Percentiles rank a stretch among this genome's conserved stretches.
Evolutionary conservation across 2,113 vertebrate species (phyloP).

Genomic region (Sylvietta virens): DNA sequence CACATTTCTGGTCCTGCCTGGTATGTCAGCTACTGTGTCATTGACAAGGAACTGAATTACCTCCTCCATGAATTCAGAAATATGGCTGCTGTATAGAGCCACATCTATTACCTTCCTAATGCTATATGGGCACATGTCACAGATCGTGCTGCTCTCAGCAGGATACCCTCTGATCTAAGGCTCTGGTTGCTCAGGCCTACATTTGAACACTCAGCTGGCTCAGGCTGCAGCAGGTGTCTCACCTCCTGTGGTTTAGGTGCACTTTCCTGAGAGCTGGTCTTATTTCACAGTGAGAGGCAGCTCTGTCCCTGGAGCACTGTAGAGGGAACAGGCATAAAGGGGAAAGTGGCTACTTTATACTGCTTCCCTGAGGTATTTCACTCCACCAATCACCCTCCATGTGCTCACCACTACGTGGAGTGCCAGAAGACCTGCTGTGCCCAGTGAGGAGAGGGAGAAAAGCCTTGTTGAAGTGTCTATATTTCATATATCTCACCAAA

Average conservation of each 20-base stretch:
- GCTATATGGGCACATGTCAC: fast-evolving
- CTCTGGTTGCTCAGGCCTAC: background rate
- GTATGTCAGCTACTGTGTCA: background rate
- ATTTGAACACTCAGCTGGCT: background rate
- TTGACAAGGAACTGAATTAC: background rate
- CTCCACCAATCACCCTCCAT: background rate
- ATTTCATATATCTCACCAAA: background rate
- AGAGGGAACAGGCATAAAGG: background rate
- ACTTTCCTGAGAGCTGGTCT: background rate
- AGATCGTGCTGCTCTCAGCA: background rate
- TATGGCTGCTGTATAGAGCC: background rate
- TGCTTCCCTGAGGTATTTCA: background rate
- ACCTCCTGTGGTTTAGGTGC: background rate
- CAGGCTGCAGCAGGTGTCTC: background rate
- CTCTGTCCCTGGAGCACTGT: background rate
- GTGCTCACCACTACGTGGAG: background rate
- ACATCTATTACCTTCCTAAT: background rate
- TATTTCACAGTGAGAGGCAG: background rate
- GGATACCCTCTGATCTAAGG: background rate
- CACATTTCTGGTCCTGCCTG: background rate
- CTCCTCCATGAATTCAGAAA: background rate
- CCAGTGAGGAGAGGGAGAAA: background rate
- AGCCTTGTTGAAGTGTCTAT: background rate
- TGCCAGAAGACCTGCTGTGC: background rate
- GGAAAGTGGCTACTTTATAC: background rate